Percentiles rank a stretch among this genome's conserved stretches.
These are phyloP conservation scores for Cyclopterus lumpus DNA, from an alignment of 2,797 vertebrate species.

Conservation along the genomic window DNA sequence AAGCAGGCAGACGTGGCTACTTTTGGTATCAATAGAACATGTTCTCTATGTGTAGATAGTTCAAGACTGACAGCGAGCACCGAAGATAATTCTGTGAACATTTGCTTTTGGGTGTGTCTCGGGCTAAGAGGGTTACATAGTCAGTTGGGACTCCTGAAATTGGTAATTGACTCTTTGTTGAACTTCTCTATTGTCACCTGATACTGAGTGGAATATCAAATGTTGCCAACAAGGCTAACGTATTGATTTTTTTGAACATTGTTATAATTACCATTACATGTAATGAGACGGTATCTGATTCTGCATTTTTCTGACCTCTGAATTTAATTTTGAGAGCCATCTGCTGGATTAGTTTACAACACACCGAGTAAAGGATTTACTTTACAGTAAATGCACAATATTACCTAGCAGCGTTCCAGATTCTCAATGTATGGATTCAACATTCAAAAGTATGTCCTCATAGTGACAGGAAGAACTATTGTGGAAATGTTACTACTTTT, in stretches of 20 bases:
- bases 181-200: neutral
- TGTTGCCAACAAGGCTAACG: neutral
- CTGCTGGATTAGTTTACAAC: neutral
- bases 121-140: neutral
- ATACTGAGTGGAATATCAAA: conserved; percentile 12
- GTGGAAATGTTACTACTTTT: neutral
- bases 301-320: neutral
- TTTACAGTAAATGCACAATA: neutral
- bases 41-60: neutral
- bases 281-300: neutral
- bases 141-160: neutral
- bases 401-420: neutral
- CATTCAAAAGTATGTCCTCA: neutral
- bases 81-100: neutral
- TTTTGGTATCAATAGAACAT: neutral
- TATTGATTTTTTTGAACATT: conserved; percentile 15
- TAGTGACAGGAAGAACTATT: neutral
- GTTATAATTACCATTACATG: neutral
- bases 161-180: neutral
- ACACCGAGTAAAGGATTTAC: too few species aligned
- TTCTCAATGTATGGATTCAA: neutral
- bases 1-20: neutral
- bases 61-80: neutral
- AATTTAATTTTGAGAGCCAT: neutral
- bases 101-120: neutral